These are phyloP conservation scores for Oostethus manadensis DNA, from an alignment of 2,113 vertebrate species.

Conservation along the genomic window DNA sequence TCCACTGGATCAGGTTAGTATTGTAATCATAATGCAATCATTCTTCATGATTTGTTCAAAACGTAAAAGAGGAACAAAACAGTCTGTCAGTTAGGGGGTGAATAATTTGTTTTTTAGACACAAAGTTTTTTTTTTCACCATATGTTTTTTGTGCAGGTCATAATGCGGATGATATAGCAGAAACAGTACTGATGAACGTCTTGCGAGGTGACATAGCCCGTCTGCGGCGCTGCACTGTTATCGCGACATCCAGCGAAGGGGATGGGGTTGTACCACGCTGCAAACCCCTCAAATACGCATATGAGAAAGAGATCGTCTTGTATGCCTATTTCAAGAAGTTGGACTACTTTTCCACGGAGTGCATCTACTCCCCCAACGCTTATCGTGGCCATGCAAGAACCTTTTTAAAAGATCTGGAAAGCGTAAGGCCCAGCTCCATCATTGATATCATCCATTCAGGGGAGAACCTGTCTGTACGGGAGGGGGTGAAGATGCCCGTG, in stretches of 20 bases:
- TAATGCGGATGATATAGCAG: slow-evolving; percentile 84
- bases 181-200: slow-evolving; percentile 88
- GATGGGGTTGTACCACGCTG: slow-evolving; percentile 79
- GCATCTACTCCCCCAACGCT: slow-evolving; percentile 84
- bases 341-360: slow-evolving; percentile 88
- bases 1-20: not conserved
- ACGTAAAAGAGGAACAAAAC: no score
- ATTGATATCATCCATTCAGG: slow-evolving; percentile 85
- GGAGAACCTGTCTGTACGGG: slow-evolving; percentile 78
- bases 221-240: slow-evolving; percentile 75
- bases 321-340: slow-evolving; percentile 87
- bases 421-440: slow-evolving; percentile 78
- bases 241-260: slow-evolving; percentile 73
- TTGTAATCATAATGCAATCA: not conserved
- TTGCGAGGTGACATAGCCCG: slow-evolving; percentile 81
- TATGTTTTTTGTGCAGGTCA: slow-evolving; percentile 69
- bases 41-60: no score
- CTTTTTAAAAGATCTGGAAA: slow-evolving; percentile 83
- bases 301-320: slow-evolving; percentile 91
- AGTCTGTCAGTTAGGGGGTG: no score
- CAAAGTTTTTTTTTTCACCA: not conserved
- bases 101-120: no score
- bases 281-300: slow-evolving; percentile 85
- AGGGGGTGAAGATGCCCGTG: slow-evolving; percentile 75
- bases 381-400: slow-evolving; percentile 81